Conservation (phyloP, 2,888 invertebrate genomes). For the Apodemia mormo region DNA sequence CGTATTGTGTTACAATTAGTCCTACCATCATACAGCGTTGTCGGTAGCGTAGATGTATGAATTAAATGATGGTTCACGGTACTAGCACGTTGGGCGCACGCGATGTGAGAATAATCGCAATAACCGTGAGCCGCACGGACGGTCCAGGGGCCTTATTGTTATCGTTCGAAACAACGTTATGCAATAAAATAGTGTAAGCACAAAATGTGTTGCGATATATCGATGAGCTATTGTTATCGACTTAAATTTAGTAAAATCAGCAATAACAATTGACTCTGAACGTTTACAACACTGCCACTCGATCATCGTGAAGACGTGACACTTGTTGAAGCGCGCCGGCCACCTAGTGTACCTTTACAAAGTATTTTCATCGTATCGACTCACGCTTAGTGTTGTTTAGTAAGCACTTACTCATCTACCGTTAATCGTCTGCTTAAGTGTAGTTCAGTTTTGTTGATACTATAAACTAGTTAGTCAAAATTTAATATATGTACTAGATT, state of each 20-base stretch:
- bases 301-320: too few species aligned
- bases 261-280: background rate
- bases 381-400: background rate
- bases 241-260: background rate
- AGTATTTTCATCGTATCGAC: background rate
- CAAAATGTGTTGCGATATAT: background rate
- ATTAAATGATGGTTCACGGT: background rate
- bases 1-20: background rate
- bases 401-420: background rate
- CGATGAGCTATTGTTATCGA: background rate
- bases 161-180: conserved; percentile 3
- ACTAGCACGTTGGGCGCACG: background rate
- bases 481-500: too few species aligned
- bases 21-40: background rate
- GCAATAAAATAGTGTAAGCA: conserved; percentile 6
- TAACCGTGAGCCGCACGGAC: background rate
- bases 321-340: background rate
- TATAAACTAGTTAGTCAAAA: too few species aligned
- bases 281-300: background rate
- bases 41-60: background rate
- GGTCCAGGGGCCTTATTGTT: conserved; percentile 11
- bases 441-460: background rate
- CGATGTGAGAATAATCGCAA: background rate
- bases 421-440: background rate
- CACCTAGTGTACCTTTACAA: background rate